Conservation (phyloP, 2,113 vertebrate species). For the Smithornis capensis region DNA sequence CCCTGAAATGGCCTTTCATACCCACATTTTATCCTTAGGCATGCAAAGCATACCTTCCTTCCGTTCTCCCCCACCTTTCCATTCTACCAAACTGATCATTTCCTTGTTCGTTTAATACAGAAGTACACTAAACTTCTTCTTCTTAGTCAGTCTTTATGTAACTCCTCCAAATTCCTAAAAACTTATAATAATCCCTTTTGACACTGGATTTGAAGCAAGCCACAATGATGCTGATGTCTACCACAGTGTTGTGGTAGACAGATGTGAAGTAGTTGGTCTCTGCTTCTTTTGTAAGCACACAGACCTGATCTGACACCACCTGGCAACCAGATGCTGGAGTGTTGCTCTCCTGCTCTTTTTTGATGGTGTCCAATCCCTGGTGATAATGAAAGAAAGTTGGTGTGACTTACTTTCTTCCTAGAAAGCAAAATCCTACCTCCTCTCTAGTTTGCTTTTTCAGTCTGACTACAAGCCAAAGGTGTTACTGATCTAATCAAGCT, state of each 20-base stretch:
- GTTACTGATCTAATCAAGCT: background rate
- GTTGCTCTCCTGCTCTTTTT: background rate
- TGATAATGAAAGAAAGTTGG: background rate
- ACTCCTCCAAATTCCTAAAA: background rate
- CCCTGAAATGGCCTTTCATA: background rate
- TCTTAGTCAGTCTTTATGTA: background rate
- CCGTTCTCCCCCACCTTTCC: rapidly evolving
- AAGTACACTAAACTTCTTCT: background rate
- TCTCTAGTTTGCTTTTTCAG: background rate
- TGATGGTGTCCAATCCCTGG: background rate
- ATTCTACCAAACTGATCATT: background rate
- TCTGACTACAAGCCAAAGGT: background rate
- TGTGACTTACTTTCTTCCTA: background rate
- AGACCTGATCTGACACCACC: background rate
- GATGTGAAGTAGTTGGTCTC: background rate
- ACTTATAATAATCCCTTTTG: background rate
- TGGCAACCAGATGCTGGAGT: background rate
- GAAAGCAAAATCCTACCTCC: background rate
- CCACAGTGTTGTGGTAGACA: background rate
- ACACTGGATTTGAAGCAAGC: background rate
- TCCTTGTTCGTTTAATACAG: background rate
- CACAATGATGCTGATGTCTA: background rate
- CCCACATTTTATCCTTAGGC: background rate
- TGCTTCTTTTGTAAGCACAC: background rate
- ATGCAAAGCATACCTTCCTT: background rate